Evolutionary conservation across 2,888 invertebrate genomes (phyloP).

Genomic region (Drosophila pseudotalamancana): DNA sequence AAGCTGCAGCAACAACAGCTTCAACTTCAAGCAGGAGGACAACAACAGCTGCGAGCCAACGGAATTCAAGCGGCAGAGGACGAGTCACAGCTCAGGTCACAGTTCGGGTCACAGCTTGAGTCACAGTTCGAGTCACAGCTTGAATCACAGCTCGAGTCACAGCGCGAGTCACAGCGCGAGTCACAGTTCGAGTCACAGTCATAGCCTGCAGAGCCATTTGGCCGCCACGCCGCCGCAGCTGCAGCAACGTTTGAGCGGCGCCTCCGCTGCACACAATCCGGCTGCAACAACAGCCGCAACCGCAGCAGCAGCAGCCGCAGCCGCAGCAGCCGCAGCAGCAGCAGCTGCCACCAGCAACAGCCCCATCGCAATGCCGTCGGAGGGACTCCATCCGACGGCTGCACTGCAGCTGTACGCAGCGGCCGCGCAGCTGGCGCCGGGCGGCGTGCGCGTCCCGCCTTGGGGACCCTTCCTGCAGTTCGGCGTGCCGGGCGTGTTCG

Average conservation of each 20-base stretch:
- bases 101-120: slow-evolving; percentile 19
- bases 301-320: slow-evolving; percentile 2
- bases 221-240: slow-evolving; percentile 47
- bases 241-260: slow-evolving; percentile 43
- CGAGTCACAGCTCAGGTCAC: slow-evolving; percentile 33
- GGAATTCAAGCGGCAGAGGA: slow-evolving; percentile 40
- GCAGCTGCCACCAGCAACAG: slow-evolving; percentile 20
- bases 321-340: slow-evolving; percentile 19
- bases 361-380: slow-evolving; percentile 75
- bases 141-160: too few relatives aligned
- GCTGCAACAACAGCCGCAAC: slow-evolving; percentile 8
- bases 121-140: slow-evolving; percentile 19
- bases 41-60: slow-evolving; percentile 27
- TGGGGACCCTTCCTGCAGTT: slow-evolving; percentile 83
- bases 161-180: slow-evolving; percentile 18
- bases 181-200: slow-evolving; percentile 21
- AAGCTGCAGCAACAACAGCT: slow-evolving; percentile 28
- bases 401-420: slow-evolving; percentile 83
- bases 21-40: slow-evolving; percentile 48
- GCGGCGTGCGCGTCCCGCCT: slow-evolving; percentile 82
- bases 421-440: slow-evolving; percentile 82
- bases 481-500: slow-evolving; percentile 82
- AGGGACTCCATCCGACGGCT: slow-evolving; percentile 82
- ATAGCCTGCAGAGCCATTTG: slow-evolving; percentile 33
- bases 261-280: slow-evolving; percentile 14